Evolutionary conservation across 1,140 invertebrate species (phyloP).

Genomic region (Aphelinus certus): DNA sequence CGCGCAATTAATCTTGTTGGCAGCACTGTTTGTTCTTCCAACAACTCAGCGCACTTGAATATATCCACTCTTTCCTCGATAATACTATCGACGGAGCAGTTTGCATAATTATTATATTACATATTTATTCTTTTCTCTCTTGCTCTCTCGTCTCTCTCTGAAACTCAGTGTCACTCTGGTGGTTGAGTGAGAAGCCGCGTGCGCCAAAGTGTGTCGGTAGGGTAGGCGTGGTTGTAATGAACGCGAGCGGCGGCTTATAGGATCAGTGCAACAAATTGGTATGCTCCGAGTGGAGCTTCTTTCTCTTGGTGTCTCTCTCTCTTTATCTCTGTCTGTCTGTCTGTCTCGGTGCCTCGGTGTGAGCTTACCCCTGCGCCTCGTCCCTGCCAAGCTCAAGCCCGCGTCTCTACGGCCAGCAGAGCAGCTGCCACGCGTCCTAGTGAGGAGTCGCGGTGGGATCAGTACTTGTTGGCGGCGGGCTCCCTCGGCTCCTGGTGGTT

Average conservation of each 20-base stretch:
- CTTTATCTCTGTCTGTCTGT: slow-evolving; percentile 3
- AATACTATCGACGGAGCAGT: slow-evolving; percentile 1
- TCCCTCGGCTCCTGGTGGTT: slow-evolving; percentile 23
- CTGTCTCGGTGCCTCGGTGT: too few relatives aligned
- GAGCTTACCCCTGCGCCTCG: too few relatives aligned
- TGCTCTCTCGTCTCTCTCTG: background rate
- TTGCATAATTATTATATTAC: slow-evolving; percentile 28
- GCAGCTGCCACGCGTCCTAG: too few relatives aligned
- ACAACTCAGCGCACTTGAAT: slow-evolving; percentile 11
- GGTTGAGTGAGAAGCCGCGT: too few relatives aligned
- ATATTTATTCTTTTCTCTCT: slow-evolving; percentile 7
- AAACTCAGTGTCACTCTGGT: background rate
- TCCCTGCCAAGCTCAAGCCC: too few relatives aligned
- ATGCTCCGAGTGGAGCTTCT: too few relatives aligned
- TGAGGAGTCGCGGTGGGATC: slow-evolving; percentile 48
- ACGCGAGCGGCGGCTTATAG: too few relatives aligned
- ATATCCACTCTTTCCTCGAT: slow-evolving; percentile 16
- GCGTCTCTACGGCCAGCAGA: too few relatives aligned
- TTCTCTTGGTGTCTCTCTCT: background rate
- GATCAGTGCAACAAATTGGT: too few relatives aligned
- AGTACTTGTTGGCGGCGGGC: slow-evolving; percentile 57
- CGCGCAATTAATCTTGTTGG: slow-evolving; percentile 6
- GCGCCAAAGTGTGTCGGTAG: too few relatives aligned
- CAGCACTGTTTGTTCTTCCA: background rate
- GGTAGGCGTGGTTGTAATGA: too few relatives aligned